These are phyloP conservation scores for Penaeus vannamei DNA, from an alignment of 1,140 invertebrate genomes.

Conservation along the genomic window DNA sequence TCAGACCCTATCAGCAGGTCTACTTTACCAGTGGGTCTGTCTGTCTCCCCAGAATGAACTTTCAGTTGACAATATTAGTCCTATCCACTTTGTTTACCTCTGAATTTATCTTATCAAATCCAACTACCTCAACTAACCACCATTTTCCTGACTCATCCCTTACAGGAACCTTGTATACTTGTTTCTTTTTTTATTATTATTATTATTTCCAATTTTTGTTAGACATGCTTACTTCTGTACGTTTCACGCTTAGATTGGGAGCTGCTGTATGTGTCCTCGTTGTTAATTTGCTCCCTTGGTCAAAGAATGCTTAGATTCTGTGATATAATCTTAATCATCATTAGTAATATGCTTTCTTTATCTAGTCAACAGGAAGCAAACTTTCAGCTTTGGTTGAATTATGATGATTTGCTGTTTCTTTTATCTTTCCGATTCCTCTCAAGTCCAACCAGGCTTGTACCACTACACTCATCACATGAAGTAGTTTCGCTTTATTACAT, in stretches of 20 bases:
- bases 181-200: no score
- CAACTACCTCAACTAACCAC: background rate
- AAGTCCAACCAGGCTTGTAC: slow-evolving; percentile 7
- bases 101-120: slow-evolving; percentile 3
- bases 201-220: no score
- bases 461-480: background rate
- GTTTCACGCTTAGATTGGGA: background rate
- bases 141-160: background rate
- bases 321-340: slow-evolving; percentile 10
- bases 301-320: slow-evolving; percentile 10
- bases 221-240: background rate
- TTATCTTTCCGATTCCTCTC: background rate
- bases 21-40: slow-evolving; percentile 3
- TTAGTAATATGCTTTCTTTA: slow-evolving; percentile 21
- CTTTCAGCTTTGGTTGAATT: background rate
- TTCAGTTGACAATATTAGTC: background rate
- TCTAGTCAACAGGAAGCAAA: background rate
- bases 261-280: slow-evolving; percentile 8
- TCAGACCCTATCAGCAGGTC: slow-evolving; percentile 17
- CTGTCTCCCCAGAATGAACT: background rate
- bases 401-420: background rate
- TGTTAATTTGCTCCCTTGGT: slow-evolving; percentile 6
- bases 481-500: background rate
- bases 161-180: background rate
- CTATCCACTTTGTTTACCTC: background rate